Base-by-base conservation (phyloP, 2,888 invertebrate species). In the Acanthococcus lagerstroemiae region DNA sequence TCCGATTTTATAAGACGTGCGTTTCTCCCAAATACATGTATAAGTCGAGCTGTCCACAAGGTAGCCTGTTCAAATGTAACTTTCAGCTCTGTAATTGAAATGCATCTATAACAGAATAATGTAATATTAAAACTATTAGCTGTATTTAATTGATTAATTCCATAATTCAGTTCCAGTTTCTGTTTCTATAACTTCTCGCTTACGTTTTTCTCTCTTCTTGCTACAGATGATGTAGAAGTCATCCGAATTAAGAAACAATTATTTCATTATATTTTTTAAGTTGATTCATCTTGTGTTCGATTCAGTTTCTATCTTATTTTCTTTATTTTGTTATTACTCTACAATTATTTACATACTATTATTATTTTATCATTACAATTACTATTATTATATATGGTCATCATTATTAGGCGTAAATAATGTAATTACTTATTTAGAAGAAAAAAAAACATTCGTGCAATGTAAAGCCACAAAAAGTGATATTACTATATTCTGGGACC, bases 291-390 rank as follows among this genome's bases (percentile, higher is more conserved):
- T 58, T 45, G 58, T 55, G 55, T 55, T 55, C 55, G 55, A 55
- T 55, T 55, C 55, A 55, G 55, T 55, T 55, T 55, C 55, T 55
- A 55, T 44, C 45, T 45, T 58, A 44, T 25, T 58, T 45, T 58
- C 44, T 45, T 58, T 45, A 44, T 45, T 54, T 44, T 58, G 58
- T 58, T 58, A 25, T 58, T 58, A 58, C 19, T 44, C 24, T 56
- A 44, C 37, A 25, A 44, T 58, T 58, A 25, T 58, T 58, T 58
- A 58, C 22, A 25, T 58, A 12, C 45, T 44, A 58, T 56, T 56
- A 44, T 44, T 17, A 55, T 55, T 55, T 56, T 57, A 19, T 56
- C 6, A 30, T 57, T 17, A 37, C 24, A n/a, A n/a, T n/a, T 37
- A 15, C 45, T 44, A 21, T 9, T 22, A 12, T 45, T 46, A 45